Evolutionary conservation across 2,888 invertebrate genomes (phyloP).

Genomic region (Pogonocherus hispidulus): DNA sequence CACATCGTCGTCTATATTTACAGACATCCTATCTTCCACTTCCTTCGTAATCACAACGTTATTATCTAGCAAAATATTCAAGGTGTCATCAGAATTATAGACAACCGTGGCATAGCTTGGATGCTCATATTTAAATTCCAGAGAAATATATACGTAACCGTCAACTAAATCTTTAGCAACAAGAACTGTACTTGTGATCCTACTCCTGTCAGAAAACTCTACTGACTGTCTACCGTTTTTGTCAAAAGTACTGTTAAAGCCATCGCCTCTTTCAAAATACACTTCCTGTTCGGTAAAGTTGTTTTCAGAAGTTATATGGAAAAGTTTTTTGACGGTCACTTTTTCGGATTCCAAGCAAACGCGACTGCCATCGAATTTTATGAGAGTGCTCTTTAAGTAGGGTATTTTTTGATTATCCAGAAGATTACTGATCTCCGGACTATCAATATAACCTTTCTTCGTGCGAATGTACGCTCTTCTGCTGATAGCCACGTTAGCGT

Average conservation of each 20-base stretch:
- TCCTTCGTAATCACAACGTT: constrained; percentile 40
- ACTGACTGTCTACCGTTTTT: constrained; percentile 47
- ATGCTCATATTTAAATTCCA: constrained; percentile 54
- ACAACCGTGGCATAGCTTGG: constrained; percentile 52
- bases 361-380: constrained; percentile 52
- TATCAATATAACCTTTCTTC: constrained; percentile 46
- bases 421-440: constrained; percentile 41
- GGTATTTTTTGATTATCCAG: constrained; percentile 49
- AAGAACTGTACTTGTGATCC: constrained; percentile 45
- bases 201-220: constrained; percentile 54
- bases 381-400: constrained; percentile 48
- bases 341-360: constrained; percentile 45
- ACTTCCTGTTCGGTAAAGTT: constrained; percentile 54
- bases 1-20: constrained; percentile 42
- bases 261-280: constrained; percentile 56
- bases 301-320: constrained; percentile 46
- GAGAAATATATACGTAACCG: constrained; percentile 53
- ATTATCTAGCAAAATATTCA: constrained; percentile 43
- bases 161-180: constrained; percentile 51
- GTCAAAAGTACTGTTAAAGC: constrained; percentile 50
- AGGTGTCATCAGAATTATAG: constrained; percentile 44
- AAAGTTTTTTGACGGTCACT: constrained; percentile 49
- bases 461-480: constrained; percentile 47
- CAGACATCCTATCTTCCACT: constrained; percentile 13
- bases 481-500: constrained; percentile 33